Conservation (phyloP, 1,140 invertebrate species). For the Eupristina koningsbergeri region DNA sequence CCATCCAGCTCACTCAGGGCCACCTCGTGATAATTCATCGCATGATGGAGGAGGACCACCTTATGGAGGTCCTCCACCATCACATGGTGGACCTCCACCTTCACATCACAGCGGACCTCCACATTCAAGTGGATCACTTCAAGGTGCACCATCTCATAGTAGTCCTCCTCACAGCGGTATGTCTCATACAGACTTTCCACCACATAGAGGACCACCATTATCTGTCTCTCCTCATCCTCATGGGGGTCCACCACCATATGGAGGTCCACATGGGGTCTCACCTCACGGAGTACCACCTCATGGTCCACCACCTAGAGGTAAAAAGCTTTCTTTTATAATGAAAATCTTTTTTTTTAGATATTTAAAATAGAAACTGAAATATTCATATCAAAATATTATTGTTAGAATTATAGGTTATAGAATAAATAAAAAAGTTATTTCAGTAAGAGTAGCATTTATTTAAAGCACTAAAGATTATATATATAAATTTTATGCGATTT, state of each 20-base stretch:
- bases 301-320: constrained; percentile 39
- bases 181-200: constrained; percentile 38
- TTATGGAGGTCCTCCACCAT: constrained; percentile 22
- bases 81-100: constrained; percentile 21
- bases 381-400: no score
- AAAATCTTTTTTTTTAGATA: no score
- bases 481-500: no score
- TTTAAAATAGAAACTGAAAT: no score
- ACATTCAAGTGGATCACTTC: neutral
- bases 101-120: constrained; percentile 11
- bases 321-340: neutral
- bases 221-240: constrained; percentile 19
- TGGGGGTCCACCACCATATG: constrained; percentile 20
- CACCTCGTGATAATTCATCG: constrained; percentile 3
- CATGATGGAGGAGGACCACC: constrained; percentile 23
- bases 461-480: no score
- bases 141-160: constrained; percentile 8
- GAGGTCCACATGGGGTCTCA: neutral
- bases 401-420: no score
- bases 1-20: neutral
- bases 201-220: constrained; percentile 19
- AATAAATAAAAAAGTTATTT: no score
- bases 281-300: constrained; percentile 17
- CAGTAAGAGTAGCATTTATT: no score
- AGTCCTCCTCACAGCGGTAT: constrained; percentile 43